These are phyloP conservation scores for Aurelia coerulea DNA, from an alignment of 30 jellyfish, hydroid and myxozoan species.

Conservation along the genomic window DNA sequence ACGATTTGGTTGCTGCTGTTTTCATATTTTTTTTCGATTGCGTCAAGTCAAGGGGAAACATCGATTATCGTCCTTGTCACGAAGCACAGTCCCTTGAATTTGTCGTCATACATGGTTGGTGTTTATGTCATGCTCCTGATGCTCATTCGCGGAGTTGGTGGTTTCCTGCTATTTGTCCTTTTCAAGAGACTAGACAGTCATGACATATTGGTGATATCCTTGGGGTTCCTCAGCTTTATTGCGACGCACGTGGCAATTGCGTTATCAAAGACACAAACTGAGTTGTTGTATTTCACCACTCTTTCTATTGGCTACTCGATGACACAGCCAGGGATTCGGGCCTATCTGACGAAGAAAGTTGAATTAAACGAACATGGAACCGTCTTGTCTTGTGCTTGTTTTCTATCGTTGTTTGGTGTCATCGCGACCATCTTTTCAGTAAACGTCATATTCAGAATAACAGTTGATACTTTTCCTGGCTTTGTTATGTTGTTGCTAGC, in stretches of 20 bases:
- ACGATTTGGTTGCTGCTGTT: slow-evolving; percentile 1
- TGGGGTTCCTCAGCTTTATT: slow-evolving; percentile 16
- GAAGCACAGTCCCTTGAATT: slow-evolving; percentile 23
- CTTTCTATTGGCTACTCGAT: slow-evolving; percentile 18
- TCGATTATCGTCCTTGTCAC: background rate
- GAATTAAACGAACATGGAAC: slow-evolving; percentile 17
- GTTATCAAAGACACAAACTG: background rate
- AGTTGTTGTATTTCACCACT: background rate
- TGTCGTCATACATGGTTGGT: slow-evolving; percentile 10
- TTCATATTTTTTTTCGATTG: background rate
- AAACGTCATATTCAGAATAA: background rate
- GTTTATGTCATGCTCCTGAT: background rate
- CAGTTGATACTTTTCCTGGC: slow-evolving; percentile 3
- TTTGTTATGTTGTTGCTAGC: slow-evolving; percentile 5
- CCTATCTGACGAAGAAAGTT: slow-evolving; percentile 10
- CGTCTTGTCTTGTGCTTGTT: slow-evolving; percentile 2
- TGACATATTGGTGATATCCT: background rate
- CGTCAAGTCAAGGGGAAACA: background rate
- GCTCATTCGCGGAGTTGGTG: slow-evolving; percentile 28
- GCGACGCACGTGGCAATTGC: slow-evolving; percentile 26
- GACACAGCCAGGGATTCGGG: slow-evolving; percentile 27
- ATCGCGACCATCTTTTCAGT: slow-evolving; percentile 1
- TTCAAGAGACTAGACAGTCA: background rate
- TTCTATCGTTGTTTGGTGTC: background rate
- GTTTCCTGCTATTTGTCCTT: background rate